These are phyloP conservation scores for Liodrosophila aerea DNA, from an alignment of 2,888 invertebrate genomes.

Conservation along the genomic window DNA sequence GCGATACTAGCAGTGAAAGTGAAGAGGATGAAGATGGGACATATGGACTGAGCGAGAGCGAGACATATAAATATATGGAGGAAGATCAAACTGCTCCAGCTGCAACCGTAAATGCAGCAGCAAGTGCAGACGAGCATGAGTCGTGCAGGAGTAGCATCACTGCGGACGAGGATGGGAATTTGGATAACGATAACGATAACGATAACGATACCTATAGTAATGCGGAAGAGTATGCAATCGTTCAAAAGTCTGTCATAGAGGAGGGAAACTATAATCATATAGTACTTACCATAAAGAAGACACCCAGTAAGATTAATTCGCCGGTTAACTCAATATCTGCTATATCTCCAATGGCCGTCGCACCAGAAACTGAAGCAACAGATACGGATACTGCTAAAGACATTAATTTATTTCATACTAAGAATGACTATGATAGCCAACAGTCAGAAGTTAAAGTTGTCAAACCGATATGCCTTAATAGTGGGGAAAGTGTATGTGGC, in stretches of 20 bases:
- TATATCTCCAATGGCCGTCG: no score
- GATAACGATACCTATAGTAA: constrained; percentile 36
- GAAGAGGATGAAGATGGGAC: no score
- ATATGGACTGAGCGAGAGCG: no score
- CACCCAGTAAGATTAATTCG: constrained; percentile 76
- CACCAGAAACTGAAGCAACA: neutral
- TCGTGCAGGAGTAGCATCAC: constrained; percentile 20
- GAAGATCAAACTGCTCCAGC: no score
- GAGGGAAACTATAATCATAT: constrained; percentile 74
- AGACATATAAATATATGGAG: no score
- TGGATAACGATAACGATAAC: constrained; percentile 45
- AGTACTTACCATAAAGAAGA: constrained; percentile 80
- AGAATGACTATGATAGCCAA: neutral
- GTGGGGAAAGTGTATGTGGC: constrained; percentile 8
- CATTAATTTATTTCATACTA: constrained; percentile 2
- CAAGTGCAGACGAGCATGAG: constrained; percentile 34
- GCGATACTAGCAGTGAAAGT: constrained; percentile 52
- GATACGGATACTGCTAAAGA: constrained; percentile 8
- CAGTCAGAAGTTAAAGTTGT: neutral
- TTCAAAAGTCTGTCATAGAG: constrained; percentile 45
- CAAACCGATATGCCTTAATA: constrained; percentile 14
- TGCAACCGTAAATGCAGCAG: no score
- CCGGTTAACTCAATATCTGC: constrained; percentile 61
- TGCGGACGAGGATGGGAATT: constrained; percentile 32
- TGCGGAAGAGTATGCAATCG: constrained; percentile 74